Evolutionary conservation across 2,888 invertebrate species (phyloP), one percentile per base, ranked within the genome.

Genomic region (Campoletis raptor): DNA sequence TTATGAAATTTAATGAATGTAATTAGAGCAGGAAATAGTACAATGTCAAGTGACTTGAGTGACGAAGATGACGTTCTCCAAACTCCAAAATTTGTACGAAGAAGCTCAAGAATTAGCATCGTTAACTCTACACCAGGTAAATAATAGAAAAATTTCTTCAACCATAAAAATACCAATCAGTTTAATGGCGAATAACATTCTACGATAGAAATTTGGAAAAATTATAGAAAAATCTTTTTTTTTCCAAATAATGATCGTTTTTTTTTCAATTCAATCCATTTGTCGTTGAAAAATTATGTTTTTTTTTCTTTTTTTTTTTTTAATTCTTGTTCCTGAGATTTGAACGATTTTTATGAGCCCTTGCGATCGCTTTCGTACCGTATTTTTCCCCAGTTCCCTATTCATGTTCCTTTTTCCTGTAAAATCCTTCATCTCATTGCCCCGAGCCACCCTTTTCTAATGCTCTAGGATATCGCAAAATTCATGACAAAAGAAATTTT

Each of bases 11-110:
- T 12, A 40, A 57, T 54, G 21, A 10, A 24, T 15, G 8, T 30
- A 8, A 1, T 15, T 37, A 66, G 77, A 37, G 18, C 37, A 52
- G 36, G 48, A 64, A 45, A 72, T 15, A 12, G 7, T 4, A 52
- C 4, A 67, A 92, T 92, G 91, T 88, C 89, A 8, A 89, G 77
- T 30, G 91, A 91, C 10, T 88, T 88, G 6, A 92, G 92, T 48
- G 92, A 92, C 6, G 93, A 93, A 64, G 93, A 92, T 12, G 89
- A 85, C 5, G 87, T 87, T 30, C 81, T 91, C 12, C 85, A 80
- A 12, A 91, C 91, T 10, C 91, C 89, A 0, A 85, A 87, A 15
- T 91, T 89, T 57, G 69, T 90, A 48, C 87, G 91, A 37, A 91
- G 90, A 85, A 87, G 81, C 54, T 90, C 91, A 18, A 88, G 90